Evolutionary conservation across 2,797 vertebrate genomes (phyloP), one percentile per base, ranked within the genome.

Genomic region (Hyperoplus immaculatus): DNA sequence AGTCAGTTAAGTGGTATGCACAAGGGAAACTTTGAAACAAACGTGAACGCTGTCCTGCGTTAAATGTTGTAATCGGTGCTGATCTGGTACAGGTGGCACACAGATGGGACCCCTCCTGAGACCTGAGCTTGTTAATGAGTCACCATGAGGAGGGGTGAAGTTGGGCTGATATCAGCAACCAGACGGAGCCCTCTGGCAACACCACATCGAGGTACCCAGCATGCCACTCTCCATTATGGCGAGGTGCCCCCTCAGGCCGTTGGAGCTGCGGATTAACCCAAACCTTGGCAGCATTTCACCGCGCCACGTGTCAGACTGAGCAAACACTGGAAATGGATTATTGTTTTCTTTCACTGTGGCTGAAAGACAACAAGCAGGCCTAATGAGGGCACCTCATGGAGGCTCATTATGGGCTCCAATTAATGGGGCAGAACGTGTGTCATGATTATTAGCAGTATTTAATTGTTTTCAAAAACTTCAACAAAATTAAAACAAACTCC

Each of bases 61-160:
- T 84, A 84, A 74, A 77, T 46, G 79, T 78, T 84, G 78, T 67
- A 75, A 72, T 75, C 56, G n/a, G 76, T 51, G 54, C 74, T 46
- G 82, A 83, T 84, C 78, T 79, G 15, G 57, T 88, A 69, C 91
- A 94, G 92, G 90, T 93, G 92, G 89, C 69, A 76, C 81, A 69
- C 93, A 93, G 93, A 93, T 91, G 85, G 88, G 69, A 69, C 64
- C 59, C 57, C 85, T 77, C 66, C 64, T 47, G 73, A 64, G 82
- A 76, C 69, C 49, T 61, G 80, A 77, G 82, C 87, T 87, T 69
- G 73, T 91, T 91, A 92, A 91, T 86, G 86, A 92, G 78, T 89
- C 82, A 82, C 74, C 46, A 72, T 45, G 36, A 78, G 81, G 68
- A 72, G 78, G 78, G 77, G 69, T 50, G 60, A 64, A 71, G 67